Evolutionary conservation across 2,888 invertebrate species (phyloP).

Genomic region (Eupeodes latifasciatus): DNA sequence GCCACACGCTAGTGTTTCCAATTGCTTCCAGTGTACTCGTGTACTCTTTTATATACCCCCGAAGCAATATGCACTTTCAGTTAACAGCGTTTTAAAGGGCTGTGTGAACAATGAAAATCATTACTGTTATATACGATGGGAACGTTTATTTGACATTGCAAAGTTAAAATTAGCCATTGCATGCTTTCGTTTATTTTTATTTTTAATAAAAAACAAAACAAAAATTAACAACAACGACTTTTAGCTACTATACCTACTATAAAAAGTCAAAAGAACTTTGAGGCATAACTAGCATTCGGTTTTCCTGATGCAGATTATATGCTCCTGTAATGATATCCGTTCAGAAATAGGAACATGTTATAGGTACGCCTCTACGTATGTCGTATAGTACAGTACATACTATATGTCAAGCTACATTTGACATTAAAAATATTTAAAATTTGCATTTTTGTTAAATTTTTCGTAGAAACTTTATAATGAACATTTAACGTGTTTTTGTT

Average conservation of each 20-base stretch:
- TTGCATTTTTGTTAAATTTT: constrained; percentile 15
- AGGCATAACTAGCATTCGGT: neutral
- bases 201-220: neutral
- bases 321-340: constrained; percentile 48
- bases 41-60: neutral
- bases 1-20: constrained; percentile 66
- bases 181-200: constrained; percentile 37
- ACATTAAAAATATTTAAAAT: constrained; percentile 17
- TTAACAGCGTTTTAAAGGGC: constrained; percentile 46
- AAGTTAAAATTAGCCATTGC: constrained; percentile 61
- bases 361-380: neutral
- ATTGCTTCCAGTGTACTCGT: constrained; percentile 23
- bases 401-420: neutral
- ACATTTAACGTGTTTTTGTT: constrained; percentile 7
- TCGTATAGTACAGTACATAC: too few species aligned
- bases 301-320: constrained; percentile 23
- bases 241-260: neutral
- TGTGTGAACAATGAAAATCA: constrained; percentile 55
- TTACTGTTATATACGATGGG: constrained; percentile 36
- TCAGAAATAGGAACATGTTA: constrained; percentile 9
- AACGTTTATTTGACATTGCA: constrained; percentile 61
- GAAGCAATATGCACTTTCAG: constrained; percentile 56
- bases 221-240: neutral
- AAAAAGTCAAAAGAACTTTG: constrained; percentile 17
- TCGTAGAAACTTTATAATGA: constrained; percentile 10